These are phyloP conservation scores for Larimichthys crocea DNA, from an alignment of 2,113 vertebrate species.

Conservation along the genomic window DNA sequence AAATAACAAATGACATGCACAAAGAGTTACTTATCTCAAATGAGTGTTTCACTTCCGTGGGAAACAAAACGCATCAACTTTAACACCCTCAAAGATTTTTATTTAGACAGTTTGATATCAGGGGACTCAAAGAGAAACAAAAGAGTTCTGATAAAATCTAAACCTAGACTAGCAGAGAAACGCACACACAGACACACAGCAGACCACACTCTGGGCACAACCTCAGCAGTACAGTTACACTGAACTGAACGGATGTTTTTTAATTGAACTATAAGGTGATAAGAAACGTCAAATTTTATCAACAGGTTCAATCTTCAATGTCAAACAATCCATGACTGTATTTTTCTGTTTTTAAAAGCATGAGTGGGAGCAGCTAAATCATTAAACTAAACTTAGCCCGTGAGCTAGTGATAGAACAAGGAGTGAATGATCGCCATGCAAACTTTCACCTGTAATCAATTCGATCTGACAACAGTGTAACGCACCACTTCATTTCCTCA, in stretches of 20 bases:
- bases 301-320: neutral
- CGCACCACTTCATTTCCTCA: conserved; percentile 44
- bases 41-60: conserved; percentile 9
- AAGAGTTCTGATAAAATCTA: neutral
- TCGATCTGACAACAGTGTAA: conserved; percentile 32
- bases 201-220: neutral
- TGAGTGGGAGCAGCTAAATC: conserved; percentile 1
- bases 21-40: neutral
- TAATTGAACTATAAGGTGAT: neutral
- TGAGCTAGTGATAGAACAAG: conserved; percentile 25
- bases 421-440: conserved; percentile 48
- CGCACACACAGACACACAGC: neutral
- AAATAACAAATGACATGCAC: neutral
- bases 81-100: neutral
- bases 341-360: conserved; percentile 5
- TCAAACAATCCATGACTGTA: neutral
- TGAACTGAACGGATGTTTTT: neutral
- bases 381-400: neutral
- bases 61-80: neutral
- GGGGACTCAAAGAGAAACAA: neutral
- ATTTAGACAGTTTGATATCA: neutral
- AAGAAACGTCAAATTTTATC: conserved; percentile 1
- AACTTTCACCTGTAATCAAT: conserved; percentile 36
- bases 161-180: neutral
- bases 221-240: neutral